Evolutionary conservation across 2,113 vertebrate genomes (phyloP).

Genomic region (Cyprichromis sp.): DNA sequence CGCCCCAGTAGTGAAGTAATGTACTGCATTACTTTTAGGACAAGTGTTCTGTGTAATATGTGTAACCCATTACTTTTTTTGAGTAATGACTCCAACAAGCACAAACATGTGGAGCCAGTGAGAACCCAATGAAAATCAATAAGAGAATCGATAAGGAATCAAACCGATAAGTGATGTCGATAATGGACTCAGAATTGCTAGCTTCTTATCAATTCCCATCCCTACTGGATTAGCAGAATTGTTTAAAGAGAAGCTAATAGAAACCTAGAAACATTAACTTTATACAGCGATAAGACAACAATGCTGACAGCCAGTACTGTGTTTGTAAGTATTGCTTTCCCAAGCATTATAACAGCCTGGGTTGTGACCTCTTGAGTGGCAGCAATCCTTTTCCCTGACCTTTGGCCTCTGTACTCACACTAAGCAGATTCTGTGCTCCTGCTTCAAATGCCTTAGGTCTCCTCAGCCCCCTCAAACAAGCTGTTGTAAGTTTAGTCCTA

Average conservation of each 20-base stretch:
- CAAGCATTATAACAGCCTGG: neutral
- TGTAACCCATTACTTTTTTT: neutral
- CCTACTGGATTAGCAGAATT: neutral
- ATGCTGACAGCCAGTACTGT: neutral
- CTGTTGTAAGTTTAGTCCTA: neutral
- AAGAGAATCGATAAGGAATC: neutral
- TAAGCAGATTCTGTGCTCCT: constrained; percentile 11
- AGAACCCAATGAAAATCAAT: neutral
- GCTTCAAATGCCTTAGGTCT: constrained; percentile 5
- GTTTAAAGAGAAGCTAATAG: neutral
- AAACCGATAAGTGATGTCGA: neutral
- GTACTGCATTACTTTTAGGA: neutral
- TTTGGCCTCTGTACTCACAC: constrained; percentile 11
- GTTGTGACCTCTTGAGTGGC: constrained; percentile 1
- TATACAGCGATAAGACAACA: neutral
- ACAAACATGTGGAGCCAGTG: neutral
- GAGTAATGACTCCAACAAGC: neutral
- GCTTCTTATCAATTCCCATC: neutral
- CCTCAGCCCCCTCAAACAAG: neutral
- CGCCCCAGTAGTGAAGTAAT: neutral
- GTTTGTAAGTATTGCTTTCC: neutral
- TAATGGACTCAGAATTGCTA: neutral
- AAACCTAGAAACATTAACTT: neutral
- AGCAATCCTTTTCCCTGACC: constrained; percentile 22
- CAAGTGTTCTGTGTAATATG: neutral